Percentiles rank a stretch among this genome's conserved stretches.
phyloP scores from a whole-genome alignment of 2,113 vertebrate species.

The Empidonax alnorum region DNA sequence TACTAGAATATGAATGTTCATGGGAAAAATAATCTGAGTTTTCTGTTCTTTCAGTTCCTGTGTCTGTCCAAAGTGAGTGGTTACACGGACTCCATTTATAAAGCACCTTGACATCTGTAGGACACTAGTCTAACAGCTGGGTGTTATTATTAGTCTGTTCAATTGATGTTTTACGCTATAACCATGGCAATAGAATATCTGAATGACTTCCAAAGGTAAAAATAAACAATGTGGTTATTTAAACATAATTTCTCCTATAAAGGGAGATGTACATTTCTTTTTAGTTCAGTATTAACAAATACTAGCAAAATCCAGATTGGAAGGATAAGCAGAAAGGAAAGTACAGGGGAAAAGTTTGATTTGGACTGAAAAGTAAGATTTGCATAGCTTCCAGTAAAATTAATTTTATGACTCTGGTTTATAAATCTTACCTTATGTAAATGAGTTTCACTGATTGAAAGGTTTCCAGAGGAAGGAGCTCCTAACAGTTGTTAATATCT shows the following conservation, averaged over 20 bases:
- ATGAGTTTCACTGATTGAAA: background rate
- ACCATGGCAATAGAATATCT: slow-evolving; percentile 7
- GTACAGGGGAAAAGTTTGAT: background rate
- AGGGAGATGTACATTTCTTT: slow-evolving; percentile 11
- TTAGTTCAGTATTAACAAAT: slow-evolving; percentile 24
- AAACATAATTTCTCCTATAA: slow-evolving; percentile 26
- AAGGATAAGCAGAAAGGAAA: slow-evolving; percentile 13
- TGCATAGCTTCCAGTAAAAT: background rate
- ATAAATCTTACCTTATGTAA: background rate
- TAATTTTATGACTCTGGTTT: background rate
- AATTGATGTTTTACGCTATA: slow-evolving; percentile 24
- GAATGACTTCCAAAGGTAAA: slow-evolving; percentile 52
- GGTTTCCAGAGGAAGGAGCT: background rate
- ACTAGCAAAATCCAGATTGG: slow-evolving; percentile 32
- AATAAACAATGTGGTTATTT: slow-evolving; percentile 43
- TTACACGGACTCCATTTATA: background rate
- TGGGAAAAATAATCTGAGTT: background rate
- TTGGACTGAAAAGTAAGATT: background rate
- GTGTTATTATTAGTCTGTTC: slow-evolving; percentile 27
- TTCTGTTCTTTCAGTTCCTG: background rate
- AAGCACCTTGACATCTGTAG: slow-evolving; percentile 27
- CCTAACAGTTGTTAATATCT: background rate
- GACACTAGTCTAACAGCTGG: slow-evolving; percentile 15
- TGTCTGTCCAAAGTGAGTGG: background rate
- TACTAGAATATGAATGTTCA: background rate